Base-by-base conservation (phyloP, 2,888 invertebrate genomes). In the Phania funesta region DNA sequence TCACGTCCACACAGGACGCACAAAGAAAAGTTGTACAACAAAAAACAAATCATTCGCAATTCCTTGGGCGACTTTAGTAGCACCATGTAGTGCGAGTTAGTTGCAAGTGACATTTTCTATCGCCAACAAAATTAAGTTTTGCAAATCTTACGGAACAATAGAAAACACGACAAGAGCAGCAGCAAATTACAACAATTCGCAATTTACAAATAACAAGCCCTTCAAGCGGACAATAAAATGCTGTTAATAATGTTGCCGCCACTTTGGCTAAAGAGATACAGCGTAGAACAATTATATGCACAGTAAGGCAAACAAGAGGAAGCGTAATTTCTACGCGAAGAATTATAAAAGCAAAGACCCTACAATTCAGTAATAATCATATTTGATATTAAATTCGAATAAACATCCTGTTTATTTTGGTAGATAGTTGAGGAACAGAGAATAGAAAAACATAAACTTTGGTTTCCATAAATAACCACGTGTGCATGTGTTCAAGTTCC, bases 221-320 rank as follows among this genome's bases (percentile, higher is more conserved):
- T 81, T 60, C 46, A 60, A 68, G 32, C 77, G 56, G 64, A 77
- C 78, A 78, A 67, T 79, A 22, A 60, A 50, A 65, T 77, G 67
- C 65, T 77, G 83, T 74, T 83, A 73, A 77, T 80, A 74, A 74
- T 80, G 80, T 60, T 78, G 70, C 41, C 73, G 74, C 80, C 70
- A 80, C 77, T 78, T 74, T 80, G 80, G 68, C 74, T 65, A 54
- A 60, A 41, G 16, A 9, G 54, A 35, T 22, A 44, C 64, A 20
- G 11, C 16, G 16, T 11, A 13, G 9, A 54, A 54, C 8, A 32
- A 26, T 13, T 13, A 18, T 22, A 56, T 22, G n/a, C 13, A 38
- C 6, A 24, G 35, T 2, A 24, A 38, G 22, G 16, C 8, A 62
- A 52, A 52, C 9, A 46, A 62, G 46, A 46, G 44, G 6, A 46